phyloP scores from a whole-genome alignment of 2,797 vertebrate genomes.

The Manis javanica region DNA sequence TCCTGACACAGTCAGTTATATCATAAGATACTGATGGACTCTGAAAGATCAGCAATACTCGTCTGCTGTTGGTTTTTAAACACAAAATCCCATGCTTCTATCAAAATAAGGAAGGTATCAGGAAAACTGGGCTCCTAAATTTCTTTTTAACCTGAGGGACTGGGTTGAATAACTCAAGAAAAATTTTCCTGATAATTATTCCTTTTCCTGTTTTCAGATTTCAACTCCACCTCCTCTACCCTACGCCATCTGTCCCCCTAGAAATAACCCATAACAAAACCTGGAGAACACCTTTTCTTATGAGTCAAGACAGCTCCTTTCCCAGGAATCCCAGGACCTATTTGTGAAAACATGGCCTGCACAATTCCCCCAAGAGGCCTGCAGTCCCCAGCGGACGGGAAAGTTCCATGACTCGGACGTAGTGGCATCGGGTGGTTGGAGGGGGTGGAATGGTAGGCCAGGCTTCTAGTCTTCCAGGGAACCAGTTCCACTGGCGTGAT shows the following conservation, averaged over 20 bases:
- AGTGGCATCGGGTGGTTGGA: conserved; percentile 38
- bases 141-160: not conserved
- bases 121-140: not conserved
- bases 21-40: not conserved
- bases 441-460: not conserved
- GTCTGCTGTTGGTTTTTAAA: not conserved
- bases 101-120: not conserved
- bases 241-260: not conserved
- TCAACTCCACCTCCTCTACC: not conserved
- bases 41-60: not conserved
- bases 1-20: not conserved
- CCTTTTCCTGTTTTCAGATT: not conserved
- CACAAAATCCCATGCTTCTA: not conserved
- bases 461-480: conserved; percentile 44
- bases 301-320: not conserved
- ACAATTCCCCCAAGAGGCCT: not conserved
- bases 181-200: not conserved
- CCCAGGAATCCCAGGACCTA: not conserved
- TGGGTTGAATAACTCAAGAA: conserved; percentile 21
- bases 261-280: not conserved
- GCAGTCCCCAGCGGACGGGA: not conserved
- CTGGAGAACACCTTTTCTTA: not conserved
- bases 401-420: not conserved
- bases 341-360: conserved; percentile 35
- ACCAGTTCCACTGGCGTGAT: not conserved